Evolutionary conservation across 2,113 vertebrate genomes (phyloP).

Genomic region (Paradoxurus hermaphroditus): DNA sequence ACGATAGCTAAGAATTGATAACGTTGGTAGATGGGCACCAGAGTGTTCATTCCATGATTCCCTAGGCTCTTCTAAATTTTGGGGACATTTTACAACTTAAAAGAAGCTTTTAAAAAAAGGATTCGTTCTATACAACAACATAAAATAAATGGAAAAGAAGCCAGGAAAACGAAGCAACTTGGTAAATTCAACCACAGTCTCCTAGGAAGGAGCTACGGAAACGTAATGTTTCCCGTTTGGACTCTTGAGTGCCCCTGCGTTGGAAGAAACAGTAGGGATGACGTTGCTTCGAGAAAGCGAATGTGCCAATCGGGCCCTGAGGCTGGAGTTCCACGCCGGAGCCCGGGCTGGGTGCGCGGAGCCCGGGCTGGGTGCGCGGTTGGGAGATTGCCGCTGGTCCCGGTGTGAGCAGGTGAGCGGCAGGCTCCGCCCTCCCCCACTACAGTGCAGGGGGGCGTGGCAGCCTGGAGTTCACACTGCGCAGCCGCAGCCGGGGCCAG

Average conservation of each 20-base stretch:
- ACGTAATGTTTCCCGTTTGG: background rate
- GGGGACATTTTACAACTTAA: background rate
- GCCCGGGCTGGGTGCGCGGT: rapidly evolving
- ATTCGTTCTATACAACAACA: background rate
- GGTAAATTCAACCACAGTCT: background rate
- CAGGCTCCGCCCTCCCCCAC: rapidly evolving
- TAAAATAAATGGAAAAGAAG: background rate
- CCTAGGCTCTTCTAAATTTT: background rate
- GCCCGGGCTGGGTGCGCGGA: rapidly evolving
- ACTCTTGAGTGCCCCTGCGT: background rate
- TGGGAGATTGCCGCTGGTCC: too few species aligned
- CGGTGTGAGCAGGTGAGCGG: background rate
- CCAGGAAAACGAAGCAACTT: background rate
- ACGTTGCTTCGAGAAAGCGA: background rate
- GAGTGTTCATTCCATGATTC: background rate
- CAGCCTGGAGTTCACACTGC: too few species aligned
- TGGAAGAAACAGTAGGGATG: background rate
- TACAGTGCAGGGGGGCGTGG: background rate
- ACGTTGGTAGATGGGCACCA: background rate
- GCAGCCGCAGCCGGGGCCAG: too few species aligned
- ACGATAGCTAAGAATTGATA: background rate
- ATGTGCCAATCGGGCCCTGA: rapidly evolving
- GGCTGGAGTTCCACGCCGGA: background rate
- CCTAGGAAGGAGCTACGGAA: background rate
- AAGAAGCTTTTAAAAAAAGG: background rate